These are phyloP conservation scores for Pecten maximus DNA, from an alignment of 2,888 invertebrate genomes.

Conservation along the genomic window DNA sequence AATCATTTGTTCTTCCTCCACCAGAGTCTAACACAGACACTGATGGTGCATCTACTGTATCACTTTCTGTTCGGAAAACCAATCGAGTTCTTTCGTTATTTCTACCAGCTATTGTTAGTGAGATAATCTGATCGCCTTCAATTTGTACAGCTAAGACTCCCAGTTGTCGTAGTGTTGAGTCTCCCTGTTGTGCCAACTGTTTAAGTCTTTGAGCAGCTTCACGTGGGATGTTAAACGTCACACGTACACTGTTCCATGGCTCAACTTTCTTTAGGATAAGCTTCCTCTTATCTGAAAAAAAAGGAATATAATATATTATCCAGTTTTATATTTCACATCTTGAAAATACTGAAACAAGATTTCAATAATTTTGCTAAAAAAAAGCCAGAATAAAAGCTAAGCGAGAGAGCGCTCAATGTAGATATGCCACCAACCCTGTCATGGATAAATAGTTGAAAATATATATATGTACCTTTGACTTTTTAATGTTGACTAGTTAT, in stretches of 20 bases:
- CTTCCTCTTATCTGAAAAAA: slow-evolving; percentile 83
- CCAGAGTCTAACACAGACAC: slow-evolving; percentile 69
- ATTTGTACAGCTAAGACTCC: slow-evolving; percentile 98
- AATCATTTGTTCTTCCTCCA: slow-evolving; percentile 39
- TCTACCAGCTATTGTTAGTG: slow-evolving; percentile 86
- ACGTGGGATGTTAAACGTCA: slow-evolving; percentile 97
- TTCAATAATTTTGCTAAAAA: no score
- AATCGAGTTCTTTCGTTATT: slow-evolving; percentile 88
- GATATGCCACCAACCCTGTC: no score
- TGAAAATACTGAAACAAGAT: no score
- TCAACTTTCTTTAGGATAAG: slow-evolving; percentile 91
- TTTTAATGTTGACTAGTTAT: no score
- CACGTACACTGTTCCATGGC: slow-evolving; percentile 99
- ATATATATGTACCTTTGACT: no score
- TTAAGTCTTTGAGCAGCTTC: slow-evolving; percentile 96
- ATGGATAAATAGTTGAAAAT: no score
- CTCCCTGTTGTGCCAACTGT: slow-evolving; percentile 95
- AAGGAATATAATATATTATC: slow-evolving; percentile 49
- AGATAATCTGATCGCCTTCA: slow-evolving; percentile 86
- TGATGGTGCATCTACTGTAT: slow-evolving; percentile 60
- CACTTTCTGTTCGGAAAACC: slow-evolving; percentile 75
- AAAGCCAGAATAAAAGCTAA: no score
- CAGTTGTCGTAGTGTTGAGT: slow-evolving; percentile 91
- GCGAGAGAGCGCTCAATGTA: no score
- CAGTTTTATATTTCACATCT: no score